Percentiles rank a stretch among this genome's conserved stretches.
Evolutionary conservation across 1,140 invertebrate species (phyloP).

Genomic region (Drosophila lacertosa): DNA sequence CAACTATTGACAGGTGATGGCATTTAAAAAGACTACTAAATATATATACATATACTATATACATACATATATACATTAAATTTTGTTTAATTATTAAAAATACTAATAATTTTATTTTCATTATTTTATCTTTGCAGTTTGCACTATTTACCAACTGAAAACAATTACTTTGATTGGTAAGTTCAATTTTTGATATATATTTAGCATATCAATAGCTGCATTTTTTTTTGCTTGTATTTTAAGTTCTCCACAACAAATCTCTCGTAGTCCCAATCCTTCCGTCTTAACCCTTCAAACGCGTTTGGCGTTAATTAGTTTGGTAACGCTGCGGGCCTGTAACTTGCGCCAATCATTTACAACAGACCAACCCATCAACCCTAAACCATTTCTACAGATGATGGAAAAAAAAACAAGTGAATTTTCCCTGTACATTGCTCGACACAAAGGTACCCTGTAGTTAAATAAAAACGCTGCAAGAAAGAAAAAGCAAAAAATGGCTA

Average conservation of each 20-base stretch:
- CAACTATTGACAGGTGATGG: constrained; percentile 3
- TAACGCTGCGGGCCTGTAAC: constrained; percentile 69
- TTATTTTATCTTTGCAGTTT: too few species aligned
- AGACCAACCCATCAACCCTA: constrained; percentile 23
- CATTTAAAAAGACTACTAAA: not conserved
- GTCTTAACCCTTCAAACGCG: constrained; percentile 30
- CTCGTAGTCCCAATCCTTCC: not conserved
- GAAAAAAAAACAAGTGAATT: not conserved
- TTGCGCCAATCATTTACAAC: constrained; percentile 75
- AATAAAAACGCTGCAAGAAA: too few species aligned
- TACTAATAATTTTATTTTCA: too few species aligned
- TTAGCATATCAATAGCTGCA: too few species aligned
- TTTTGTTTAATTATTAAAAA: too few species aligned
- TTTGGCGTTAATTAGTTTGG: constrained; percentile 79
- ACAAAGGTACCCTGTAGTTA: not conserved
- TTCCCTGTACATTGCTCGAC: not conserved
- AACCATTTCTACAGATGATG: not conserved
- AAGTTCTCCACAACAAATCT: constrained; percentile 1
- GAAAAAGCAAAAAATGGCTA: too few species aligned
- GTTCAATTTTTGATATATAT: too few species aligned
- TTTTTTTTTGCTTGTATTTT: not conserved
- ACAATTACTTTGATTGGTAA: too few species aligned
- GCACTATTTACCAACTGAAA: too few species aligned
- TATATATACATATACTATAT: too few species aligned
- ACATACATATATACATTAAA: too few species aligned